Conservation (phyloP, 2,888 invertebrate species). For the Calameuta pallipes region DNA sequence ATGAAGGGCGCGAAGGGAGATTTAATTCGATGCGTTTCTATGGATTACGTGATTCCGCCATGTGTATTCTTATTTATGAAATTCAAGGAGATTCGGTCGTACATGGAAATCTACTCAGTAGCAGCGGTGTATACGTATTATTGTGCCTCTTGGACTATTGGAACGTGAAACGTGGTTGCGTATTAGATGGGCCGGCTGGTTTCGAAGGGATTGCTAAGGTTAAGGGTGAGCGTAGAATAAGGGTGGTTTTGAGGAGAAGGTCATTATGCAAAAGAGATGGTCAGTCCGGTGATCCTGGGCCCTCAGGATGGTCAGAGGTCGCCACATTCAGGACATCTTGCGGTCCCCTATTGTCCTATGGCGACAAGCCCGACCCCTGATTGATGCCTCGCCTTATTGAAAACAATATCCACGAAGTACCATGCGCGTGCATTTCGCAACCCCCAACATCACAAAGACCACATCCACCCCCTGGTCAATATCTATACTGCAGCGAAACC, state of each 20-base stretch:
- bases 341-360: slow-evolving; percentile 47
- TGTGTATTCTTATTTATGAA: background rate
- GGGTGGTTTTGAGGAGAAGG: slow-evolving; percentile 29
- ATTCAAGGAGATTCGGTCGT: background rate
- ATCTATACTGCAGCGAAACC: background rate
- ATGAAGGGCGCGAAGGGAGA: background rate
- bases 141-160: background rate
- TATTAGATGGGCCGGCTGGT: background rate
- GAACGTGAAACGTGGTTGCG: background rate
- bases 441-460: background rate
- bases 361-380: slow-evolving; percentile 56
- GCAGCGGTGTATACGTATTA: background rate
- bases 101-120: background rate
- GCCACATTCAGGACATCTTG: slow-evolving; percentile 62
- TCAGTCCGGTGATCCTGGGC: slow-evolving; percentile 61
- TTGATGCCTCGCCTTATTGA: slow-evolving; percentile 63
- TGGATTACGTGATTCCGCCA: background rate
- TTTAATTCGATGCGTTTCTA: background rate
- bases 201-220: background rate
- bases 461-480: background rate
- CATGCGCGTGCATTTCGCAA: background rate
- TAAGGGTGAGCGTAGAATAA: slow-evolving; percentile 26
- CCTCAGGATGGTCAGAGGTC: slow-evolving; percentile 49
- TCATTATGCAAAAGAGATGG: slow-evolving; percentile 66
- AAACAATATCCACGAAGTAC: slow-evolving; percentile 55